These are phyloP conservation scores for Spilogale gracilis DNA, from an alignment of 2,113 vertebrate genomes.

Conservation along the genomic window DNA sequence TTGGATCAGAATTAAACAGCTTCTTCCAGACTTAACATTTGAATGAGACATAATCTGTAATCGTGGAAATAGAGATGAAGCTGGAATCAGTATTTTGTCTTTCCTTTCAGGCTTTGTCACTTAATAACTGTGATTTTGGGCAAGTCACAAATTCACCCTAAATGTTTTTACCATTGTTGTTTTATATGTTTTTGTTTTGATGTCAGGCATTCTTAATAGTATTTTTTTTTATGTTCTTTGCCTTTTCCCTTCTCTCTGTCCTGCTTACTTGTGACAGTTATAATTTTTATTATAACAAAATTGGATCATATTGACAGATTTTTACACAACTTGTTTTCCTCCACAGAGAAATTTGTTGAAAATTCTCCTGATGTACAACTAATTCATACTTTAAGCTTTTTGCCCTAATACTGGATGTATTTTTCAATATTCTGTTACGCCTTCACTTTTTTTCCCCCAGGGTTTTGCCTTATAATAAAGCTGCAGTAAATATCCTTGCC, in stretches of 20 bases:
- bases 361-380: not conserved
- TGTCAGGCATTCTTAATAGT: not conserved
- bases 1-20: not conserved
- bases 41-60: not conserved
- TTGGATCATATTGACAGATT: not conserved
- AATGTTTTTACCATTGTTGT: not conserved
- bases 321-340: not conserved
- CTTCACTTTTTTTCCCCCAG: not conserved
- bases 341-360: not conserved
- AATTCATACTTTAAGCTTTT: slow-evolving; percentile 20
- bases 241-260: not conserved
- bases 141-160: not conserved
- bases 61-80: not conserved
- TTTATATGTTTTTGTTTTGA: not conserved
- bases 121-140: not conserved
- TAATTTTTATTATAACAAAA: not conserved
- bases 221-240: not conserved
- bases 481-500: not conserved
- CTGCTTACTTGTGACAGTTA: not conserved
- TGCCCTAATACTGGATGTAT: not conserved
- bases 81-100: not conserved
- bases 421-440: not conserved
- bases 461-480: not conserved
- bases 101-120: not conserved
- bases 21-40: not conserved